Percentiles rank a stretch among this genome's conserved stretches.
Conservation (phyloP, 2,113 vertebrate genomes). For the Ctenomys sociabilis region DNA sequence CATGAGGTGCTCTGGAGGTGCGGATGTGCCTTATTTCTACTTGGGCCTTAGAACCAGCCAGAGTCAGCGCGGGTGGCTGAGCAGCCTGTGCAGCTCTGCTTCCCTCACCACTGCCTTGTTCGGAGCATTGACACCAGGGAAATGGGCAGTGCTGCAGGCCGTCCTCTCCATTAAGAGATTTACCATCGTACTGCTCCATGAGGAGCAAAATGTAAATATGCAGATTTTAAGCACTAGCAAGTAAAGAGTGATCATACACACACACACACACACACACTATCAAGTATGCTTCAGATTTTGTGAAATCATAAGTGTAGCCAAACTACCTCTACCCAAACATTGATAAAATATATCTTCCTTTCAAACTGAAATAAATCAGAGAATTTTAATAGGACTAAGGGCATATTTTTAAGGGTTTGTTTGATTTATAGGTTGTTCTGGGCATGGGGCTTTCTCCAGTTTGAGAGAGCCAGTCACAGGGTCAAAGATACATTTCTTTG, state of each 20-base stretch:
- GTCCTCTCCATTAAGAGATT: not conserved
- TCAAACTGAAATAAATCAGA: constrained; percentile 35
- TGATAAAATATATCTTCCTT: constrained; percentile 12
- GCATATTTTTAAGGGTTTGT: not conserved
- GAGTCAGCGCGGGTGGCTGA: too few relatives aligned
- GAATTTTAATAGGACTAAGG: not conserved
- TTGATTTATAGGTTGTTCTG: constrained; percentile 23
- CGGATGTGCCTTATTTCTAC: not conserved
- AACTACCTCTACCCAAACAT: not conserved
- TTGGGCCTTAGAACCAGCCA: not conserved
- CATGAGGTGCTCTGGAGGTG: not conserved
- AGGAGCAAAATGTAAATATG: constrained; percentile 19
- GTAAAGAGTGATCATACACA: not conserved
- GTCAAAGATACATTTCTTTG: not conserved
- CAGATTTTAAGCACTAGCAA: not conserved
- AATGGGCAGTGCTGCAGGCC: not conserved
- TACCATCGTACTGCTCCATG: not conserved
- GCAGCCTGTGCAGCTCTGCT: too few relatives aligned
- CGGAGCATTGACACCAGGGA: constrained; percentile 47
- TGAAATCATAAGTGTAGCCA: constrained; percentile 33
- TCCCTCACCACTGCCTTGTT: not conserved
- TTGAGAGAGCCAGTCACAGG: constrained; percentile 14
- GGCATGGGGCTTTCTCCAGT: constrained; percentile 16
- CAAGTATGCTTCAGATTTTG: not conserved
- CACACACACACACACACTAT: constrained; percentile 8